A percentile compares a stretch with the other conserved stretches of the same genome.
These are phyloP conservation scores for Eretmochelys imbricata DNA, from an alignment of 2,113 vertebrate genomes.

Conservation along the genomic window DNA sequence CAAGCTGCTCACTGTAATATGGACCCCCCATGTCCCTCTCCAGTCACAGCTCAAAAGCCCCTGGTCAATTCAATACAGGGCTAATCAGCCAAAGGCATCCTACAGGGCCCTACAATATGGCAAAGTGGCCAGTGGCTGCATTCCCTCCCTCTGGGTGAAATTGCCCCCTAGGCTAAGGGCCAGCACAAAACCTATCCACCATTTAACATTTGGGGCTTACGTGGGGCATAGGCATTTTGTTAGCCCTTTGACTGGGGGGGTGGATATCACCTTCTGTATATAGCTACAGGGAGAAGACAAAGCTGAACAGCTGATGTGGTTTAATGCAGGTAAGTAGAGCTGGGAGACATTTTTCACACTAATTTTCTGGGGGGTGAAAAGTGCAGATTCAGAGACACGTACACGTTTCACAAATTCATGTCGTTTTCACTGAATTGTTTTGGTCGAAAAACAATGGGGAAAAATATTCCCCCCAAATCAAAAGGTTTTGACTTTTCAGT, in stretches of 20 bases:
- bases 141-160: neutral
- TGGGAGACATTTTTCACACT: too few relatives aligned
- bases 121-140: accelerated
- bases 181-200: neutral
- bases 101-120: neutral
- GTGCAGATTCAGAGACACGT: too few relatives aligned
- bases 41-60: neutral
- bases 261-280: neutral
- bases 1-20: too few relatives aligned
- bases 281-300: neutral
- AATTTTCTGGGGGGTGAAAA: too few relatives aligned
- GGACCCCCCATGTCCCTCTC: neutral
- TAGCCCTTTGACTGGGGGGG: neutral
- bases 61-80: neutral
- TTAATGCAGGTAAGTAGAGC: too few relatives aligned
- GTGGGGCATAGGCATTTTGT: neutral
- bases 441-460: too few relatives aligned
- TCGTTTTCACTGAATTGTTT: too few relatives aligned
- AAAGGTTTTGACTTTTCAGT: too few relatives aligned
- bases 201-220: neutral
- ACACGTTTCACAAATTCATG: too few relatives aligned
- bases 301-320: neutral
- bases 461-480: too few relatives aligned
- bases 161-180: neutral
- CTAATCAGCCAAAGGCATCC: neutral